These are phyloP conservation scores for Hydrolagus colliei DNA, from an alignment of 2,797 vertebrate genomes.

Conservation along the genomic window DNA sequence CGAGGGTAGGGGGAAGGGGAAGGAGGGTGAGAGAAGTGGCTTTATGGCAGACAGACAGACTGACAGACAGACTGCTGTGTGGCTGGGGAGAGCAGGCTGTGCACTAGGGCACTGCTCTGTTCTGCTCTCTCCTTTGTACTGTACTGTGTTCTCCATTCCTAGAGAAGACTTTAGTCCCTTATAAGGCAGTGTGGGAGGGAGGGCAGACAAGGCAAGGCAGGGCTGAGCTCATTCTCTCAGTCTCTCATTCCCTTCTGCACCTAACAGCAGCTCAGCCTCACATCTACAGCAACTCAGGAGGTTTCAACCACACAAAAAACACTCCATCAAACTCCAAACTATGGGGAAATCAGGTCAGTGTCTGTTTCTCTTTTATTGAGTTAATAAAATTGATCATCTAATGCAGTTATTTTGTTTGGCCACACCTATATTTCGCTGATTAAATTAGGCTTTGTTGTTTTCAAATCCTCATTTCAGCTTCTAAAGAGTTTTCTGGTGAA, in stretches of 20 bases:
- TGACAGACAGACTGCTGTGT: too few relatives aligned
- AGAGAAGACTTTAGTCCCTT: background rate
- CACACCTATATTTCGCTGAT: background rate
- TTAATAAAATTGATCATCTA: too few relatives aligned
- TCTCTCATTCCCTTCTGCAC: background rate
- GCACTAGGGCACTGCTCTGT: background rate
- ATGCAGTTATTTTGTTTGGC: background rate
- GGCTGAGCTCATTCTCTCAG: background rate
- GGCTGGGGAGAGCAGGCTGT: background rate
- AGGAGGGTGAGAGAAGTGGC: too few relatives aligned
- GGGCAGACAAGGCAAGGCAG: too few relatives aligned
- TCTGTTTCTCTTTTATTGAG: background rate
- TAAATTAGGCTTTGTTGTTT: background rate
- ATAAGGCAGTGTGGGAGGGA: background rate
- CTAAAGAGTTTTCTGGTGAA: constrained; percentile 83
- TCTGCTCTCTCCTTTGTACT: background rate
- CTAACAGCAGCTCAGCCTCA: background rate
- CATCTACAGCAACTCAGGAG: too few relatives aligned
- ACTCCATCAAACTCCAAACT: background rate
- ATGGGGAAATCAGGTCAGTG: constrained; percentile 26
- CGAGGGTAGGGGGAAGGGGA: too few relatives aligned
- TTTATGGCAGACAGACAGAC: too few relatives aligned
- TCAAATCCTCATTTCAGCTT: constrained; percentile 52
- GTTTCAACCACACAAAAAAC: background rate
- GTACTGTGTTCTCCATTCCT: too few relatives aligned